Base-by-base conservation (phyloP, 2,888 invertebrate species). In the Ceraclea dissimilis region DNA sequence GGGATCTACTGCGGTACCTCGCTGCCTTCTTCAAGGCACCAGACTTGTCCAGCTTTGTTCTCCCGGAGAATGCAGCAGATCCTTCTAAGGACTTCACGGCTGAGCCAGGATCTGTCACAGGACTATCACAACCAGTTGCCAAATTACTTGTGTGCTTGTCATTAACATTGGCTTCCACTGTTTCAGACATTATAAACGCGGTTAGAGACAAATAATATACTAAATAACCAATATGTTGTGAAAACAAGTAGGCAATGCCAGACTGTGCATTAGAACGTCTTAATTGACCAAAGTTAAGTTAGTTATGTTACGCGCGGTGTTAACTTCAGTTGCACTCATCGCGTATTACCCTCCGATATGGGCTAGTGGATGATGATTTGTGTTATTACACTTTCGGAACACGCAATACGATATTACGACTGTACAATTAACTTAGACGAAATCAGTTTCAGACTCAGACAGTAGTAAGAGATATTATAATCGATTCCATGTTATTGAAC, bases 21-120 rank as follows among this genome's bases (percentile, higher is more conserved):
- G 88, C 90, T 16, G 91, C 86, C 71, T 92, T 91, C 77, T 93
- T 91, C 69, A 91, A 71, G 10, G 90, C 90, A 61, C 90, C 86
- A 2, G 89, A 86, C 66, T 78, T 78, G 53, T 77, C 69, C 31
- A 67, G 63, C 51, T 61, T 63, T 50, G 64, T 65, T 21, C 57
- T 5, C 64, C 69, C 51, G 74, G 76, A 49, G 57, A 56, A 5
- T 69, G 63, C 33, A 69, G 75, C 58, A 74, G 77, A 59, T 73
- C 68, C 1, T 73, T 76, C 60, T 49, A 57, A 49, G 13, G 79
- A 81, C 79, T 82, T 81, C 46, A 71, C 74, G 52, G 71, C 71
- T 60, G 86, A 85, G 47, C 87, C 87, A 58, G 88, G 88, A 71
- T 88, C 88, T 43, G 87, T 88, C 63, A 88, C 82, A 55, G 88